A percentile compares a stretch with the other conserved stretches of the same genome.
Evolutionary conservation across 1,140 invertebrate species (phyloP).

Genomic region (Drosophila watanabei): DNA sequence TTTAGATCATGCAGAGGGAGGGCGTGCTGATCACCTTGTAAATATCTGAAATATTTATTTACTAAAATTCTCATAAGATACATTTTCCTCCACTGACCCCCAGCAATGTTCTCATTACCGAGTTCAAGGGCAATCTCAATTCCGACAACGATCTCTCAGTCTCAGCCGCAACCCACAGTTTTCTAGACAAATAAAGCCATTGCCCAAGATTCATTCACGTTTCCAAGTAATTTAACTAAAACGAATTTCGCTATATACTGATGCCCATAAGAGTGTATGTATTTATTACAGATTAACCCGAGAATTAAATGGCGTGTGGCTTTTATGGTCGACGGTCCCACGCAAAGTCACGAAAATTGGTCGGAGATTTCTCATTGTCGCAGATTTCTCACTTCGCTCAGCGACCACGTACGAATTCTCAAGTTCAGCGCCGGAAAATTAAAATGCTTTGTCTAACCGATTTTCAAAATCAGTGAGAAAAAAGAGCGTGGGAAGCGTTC

Average conservation of each 20-base stretch:
- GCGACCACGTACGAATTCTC: slow-evolving; percentile 47
- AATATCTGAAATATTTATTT: too few species aligned
- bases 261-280: slow-evolving; percentile 38
- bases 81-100: not conserved
- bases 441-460: slow-evolving; percentile 18
- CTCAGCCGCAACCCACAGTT: slow-evolving; percentile 19
- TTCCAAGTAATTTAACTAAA: slow-evolving; percentile 72
- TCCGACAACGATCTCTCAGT: slow-evolving; percentile 8
- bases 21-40: not conserved
- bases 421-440: slow-evolving; percentile 40
- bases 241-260: slow-evolving; percentile 47
- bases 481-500: slow-evolving; percentile 44
- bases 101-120: not conserved
- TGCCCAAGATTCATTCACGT: slow-evolving; percentile 64
- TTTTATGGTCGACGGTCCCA: slow-evolving; percentile 73
- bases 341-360: slow-evolving; percentile 80
- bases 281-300: slow-evolving; percentile 78
- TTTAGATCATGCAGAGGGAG: too few species aligned
- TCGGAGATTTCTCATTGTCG: slow-evolving; percentile 51
- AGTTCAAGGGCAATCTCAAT: slow-evolving; percentile 36
- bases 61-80: not conserved
- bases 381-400: slow-evolving; percentile 39
- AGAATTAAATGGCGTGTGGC: slow-evolving; percentile 75
- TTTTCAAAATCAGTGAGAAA: slow-evolving; percentile 23
- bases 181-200: slow-evolving; percentile 40